Conservation (phyloP, 2,888 invertebrate species). For the Marasmarcha lunaedactyla region DNA sequence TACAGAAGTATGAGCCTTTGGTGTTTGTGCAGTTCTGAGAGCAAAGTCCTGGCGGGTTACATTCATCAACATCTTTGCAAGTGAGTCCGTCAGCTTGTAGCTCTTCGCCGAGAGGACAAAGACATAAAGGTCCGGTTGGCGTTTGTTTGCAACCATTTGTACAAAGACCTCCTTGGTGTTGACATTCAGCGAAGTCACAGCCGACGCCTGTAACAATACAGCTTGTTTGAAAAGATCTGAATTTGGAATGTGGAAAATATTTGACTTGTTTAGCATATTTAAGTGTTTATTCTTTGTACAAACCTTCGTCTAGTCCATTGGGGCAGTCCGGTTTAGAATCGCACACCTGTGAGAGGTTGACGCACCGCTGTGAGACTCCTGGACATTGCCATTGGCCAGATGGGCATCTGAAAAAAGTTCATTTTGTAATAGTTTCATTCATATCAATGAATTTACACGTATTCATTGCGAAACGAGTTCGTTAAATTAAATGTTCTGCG, state of each 20-base stretch:
- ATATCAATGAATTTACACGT: too few species aligned
- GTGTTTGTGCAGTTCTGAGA: constrained; percentile 92
- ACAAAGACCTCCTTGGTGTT: constrained; percentile 80
- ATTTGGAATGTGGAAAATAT: too few species aligned
- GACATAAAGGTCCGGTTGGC: constrained; percentile 88
- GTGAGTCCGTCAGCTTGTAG: constrained; percentile 75
- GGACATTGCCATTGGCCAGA: constrained; percentile 90
- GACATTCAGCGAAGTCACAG: constrained; percentile 87
- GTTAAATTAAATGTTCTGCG: too few species aligned
- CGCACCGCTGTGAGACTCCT: constrained; percentile 81
- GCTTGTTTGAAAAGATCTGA: too few species aligned
- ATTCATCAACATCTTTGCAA: constrained; percentile 89
- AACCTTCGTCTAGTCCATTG: constrained; percentile 93
- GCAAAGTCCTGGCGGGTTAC: constrained; percentile 88
- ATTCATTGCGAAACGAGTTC: too few species aligned
- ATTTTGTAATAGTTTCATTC: neutral
- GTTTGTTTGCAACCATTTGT: constrained; percentile 89
- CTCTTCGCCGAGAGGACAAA: constrained; percentile 90
- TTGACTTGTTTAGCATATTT: neutral
- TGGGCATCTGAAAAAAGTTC: constrained; percentile 72
- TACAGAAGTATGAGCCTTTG: constrained; percentile 90
- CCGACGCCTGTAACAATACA: constrained; percentile 65
- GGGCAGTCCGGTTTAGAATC: constrained; percentile 92
- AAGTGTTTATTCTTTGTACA: neutral
- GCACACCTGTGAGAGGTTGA: constrained; percentile 90